Conservation (phyloP, 1,140 invertebrate genomes). For the Ganaspis sp. region DNA sequence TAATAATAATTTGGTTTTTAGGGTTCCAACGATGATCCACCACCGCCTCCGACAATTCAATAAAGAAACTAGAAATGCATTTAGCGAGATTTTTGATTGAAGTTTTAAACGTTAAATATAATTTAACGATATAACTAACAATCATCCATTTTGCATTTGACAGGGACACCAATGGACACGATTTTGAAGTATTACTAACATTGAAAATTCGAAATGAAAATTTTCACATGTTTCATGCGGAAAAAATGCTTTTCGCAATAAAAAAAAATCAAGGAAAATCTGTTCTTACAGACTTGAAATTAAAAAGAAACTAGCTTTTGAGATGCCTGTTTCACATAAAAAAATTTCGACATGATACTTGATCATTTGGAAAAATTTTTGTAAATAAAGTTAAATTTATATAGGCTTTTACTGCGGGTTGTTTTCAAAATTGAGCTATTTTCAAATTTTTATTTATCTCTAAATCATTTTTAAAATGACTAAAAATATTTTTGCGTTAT, state of each 20-base stretch:
- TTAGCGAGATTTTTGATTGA: neutral
- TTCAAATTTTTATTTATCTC: neutral
- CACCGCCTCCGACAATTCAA: constrained; percentile 60
- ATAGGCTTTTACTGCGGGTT: neutral
- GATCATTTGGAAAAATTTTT: neutral
- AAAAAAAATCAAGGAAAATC: neutral
- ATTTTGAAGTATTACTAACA: neutral
- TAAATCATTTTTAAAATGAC: neutral
- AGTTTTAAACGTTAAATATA: constrained; percentile 1
- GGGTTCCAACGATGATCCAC: constrained; percentile 61
- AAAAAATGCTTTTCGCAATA: neutral
- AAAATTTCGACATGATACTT: neutral
- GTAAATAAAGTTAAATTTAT: neutral
- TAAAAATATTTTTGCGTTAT: neutral
- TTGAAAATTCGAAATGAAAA: neutral
- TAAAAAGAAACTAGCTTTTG: neutral
- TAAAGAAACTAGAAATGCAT: constrained; percentile 48
- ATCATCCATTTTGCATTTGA: constrained; percentile 17
- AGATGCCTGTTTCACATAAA: neutral
- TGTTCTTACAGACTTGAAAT: neutral
- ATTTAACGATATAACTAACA: constrained; percentile 16
- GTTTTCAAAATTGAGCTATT: neutral
- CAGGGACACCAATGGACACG: neutral
- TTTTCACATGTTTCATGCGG: neutral
- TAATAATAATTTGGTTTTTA: constrained; percentile 35